Evolutionary conservation across 2,797 vertebrate genomes (phyloP).

Genomic region (Sphenodon punctatus): DNA sequence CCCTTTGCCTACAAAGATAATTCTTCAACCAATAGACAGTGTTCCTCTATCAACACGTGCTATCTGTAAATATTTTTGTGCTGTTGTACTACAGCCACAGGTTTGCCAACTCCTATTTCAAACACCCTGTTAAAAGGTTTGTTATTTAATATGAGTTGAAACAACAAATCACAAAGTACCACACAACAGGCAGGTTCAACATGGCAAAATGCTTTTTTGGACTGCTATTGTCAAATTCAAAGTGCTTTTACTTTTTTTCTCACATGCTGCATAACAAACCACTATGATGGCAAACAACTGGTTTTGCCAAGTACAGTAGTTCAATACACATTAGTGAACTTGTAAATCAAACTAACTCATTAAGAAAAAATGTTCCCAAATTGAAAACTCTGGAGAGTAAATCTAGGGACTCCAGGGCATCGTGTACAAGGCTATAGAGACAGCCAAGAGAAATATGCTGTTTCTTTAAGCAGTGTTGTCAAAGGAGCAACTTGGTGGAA

Average conservation of each 20-base stretch:
- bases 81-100: background rate
- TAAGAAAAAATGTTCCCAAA: background rate
- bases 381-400: background rate
- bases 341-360: background rate
- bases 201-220: no score
- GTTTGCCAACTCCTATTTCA: conserved; percentile 13
- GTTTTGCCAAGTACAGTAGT: background rate
- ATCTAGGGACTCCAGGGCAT: fast-evolving
- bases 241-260: no score
- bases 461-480: background rate
- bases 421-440: background rate
- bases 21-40: background rate
- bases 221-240: no score
- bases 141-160: background rate
- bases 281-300: background rate
- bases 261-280: no score
- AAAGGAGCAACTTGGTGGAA: fast-evolving
- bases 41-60: conserved; percentile 19
- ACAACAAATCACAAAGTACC: background rate
- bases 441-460: background rate
- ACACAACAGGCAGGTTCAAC: background rate
- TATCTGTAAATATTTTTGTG: background rate
- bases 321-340: background rate
- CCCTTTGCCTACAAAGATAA: background rate
- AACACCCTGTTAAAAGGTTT: conserved; percentile 19